Evolutionary conservation across 92 coral and sea anemone species (phyloP).

Genomic region (Palythoa caribaeorum): DNA sequence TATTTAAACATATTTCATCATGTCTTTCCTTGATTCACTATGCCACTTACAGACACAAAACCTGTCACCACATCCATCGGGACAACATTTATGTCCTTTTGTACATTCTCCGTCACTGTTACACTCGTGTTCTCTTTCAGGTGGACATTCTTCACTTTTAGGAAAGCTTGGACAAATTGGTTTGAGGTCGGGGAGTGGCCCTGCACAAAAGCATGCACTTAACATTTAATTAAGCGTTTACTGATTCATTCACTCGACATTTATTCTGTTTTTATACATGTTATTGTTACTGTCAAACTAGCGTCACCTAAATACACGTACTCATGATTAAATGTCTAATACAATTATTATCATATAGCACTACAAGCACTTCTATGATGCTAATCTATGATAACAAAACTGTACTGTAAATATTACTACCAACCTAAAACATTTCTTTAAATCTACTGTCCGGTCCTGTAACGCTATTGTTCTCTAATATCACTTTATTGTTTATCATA

Average conservation of each 20-base stretch:
- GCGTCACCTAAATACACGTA: no score
- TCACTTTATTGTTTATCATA: no score
- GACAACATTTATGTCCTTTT: constrained; percentile 26
- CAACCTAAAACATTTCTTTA: no score
- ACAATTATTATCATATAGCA: no score
- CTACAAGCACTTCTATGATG: no score
- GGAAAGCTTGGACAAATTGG: constrained; percentile 31
- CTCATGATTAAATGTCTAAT: no score
- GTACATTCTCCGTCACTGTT: constrained; percentile 23
- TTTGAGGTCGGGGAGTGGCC: constrained; percentile 19
- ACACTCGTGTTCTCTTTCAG: constrained; percentile 23
- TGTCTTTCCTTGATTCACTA: background rate
- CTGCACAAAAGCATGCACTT: constrained; percentile 37
- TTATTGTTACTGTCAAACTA: no score
- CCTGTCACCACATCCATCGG: constrained; percentile 36
- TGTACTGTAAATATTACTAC: no score
- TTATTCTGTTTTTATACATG: no score
- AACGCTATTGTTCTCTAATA: background rate
- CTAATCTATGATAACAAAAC: no score
- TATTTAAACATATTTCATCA: background rate
- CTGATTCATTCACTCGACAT: no score
- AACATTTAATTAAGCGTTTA: no score
- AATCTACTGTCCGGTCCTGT: background rate
- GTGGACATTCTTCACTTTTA: constrained; percentile 13
- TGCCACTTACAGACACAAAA: constrained; percentile 28